These are phyloP conservation scores for Neofelis nebulosa DNA, from an alignment of 2,113 vertebrate genomes.

Conservation along the genomic window DNA sequence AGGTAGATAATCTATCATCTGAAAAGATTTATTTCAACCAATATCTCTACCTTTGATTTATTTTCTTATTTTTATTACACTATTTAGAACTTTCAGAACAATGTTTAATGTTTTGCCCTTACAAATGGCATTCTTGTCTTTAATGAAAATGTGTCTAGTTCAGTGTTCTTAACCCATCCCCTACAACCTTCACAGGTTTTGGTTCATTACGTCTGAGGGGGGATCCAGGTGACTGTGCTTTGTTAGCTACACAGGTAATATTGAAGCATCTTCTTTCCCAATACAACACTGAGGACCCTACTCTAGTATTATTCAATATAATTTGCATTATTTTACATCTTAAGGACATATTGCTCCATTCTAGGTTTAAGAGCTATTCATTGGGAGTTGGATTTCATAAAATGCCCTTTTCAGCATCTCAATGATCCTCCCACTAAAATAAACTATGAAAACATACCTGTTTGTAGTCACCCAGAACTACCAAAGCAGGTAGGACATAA, in stretches of 20 bases:
- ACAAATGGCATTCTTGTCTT: neutral
- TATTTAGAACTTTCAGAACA: slow-evolving; percentile 6
- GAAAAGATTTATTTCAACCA: slow-evolving; percentile 42
- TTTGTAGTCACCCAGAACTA: neutral
- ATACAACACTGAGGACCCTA: neutral
- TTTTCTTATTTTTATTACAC: neutral
- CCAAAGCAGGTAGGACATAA: neutral
- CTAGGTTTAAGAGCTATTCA: slow-evolving; percentile 9
- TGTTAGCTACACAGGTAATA: neutral
- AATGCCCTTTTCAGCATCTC: neutral
- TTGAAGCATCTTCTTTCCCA: neutral
- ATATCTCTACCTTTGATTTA: neutral
- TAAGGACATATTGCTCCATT: neutral
- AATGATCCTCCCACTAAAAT: neutral
- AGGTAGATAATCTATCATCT: neutral
- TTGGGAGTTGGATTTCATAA: slow-evolving; percentile 17
- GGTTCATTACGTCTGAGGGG: neutral
- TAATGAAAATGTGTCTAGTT: neutral
- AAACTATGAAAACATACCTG: neutral
- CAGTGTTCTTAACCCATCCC: neutral
- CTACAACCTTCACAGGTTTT: neutral
- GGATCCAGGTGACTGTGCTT: neutral
- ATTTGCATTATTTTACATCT: neutral
- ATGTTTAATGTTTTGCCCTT: neutral
- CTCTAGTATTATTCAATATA: neutral